Conservation (phyloP, 2,113 vertebrate species). For the Pseudonaja textilis region DNA sequence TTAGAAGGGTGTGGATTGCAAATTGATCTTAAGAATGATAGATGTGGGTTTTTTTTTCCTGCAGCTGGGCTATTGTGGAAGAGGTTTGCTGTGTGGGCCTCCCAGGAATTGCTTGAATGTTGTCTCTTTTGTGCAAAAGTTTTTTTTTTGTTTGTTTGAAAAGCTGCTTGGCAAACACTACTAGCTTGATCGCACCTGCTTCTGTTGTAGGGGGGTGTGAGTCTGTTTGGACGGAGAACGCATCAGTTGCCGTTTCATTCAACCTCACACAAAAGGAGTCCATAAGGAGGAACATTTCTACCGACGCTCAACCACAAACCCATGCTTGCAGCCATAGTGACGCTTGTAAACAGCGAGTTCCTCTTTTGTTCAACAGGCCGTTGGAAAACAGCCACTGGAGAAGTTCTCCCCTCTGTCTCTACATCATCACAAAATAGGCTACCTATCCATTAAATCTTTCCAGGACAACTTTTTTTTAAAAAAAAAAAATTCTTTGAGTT, state of each 20-base stretch:
- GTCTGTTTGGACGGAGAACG: conserved; percentile 54
- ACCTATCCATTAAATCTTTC: neutral
- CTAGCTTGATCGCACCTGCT: conserved; percentile 75
- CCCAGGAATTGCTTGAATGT: conserved; percentile 70
- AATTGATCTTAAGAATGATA: conserved; percentile 72
- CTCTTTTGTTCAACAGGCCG: conserved; percentile 33
- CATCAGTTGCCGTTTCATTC: conserved; percentile 71
- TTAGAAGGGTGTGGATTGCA: conserved; percentile 37
- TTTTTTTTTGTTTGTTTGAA: conserved; percentile 60
- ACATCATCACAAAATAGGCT: neutral
- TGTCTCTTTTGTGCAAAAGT: conserved; percentile 52
- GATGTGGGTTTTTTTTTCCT: conserved; percentile 51
- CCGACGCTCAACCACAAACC: conserved; percentile 36
- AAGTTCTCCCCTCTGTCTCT: conserved; percentile 1
- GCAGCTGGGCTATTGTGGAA: conserved; percentile 74
- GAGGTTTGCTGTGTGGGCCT: conserved; percentile 56
- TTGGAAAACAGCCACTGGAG: conserved; percentile 14
- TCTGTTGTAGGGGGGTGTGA: conserved; percentile 50
- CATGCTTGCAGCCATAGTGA: conserved; percentile 47
- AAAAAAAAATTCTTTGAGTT: neutral
- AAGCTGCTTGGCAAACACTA: conserved; percentile 75
- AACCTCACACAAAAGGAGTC: conserved; percentile 67
- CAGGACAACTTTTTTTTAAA: neutral
- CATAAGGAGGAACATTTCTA: conserved; percentile 66
- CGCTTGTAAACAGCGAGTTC: conserved; percentile 58